These are phyloP conservation scores for Trigoniulus corallinus DNA, from an alignment of 1,140 invertebrate genomes.

Conservation along the genomic window DNA sequence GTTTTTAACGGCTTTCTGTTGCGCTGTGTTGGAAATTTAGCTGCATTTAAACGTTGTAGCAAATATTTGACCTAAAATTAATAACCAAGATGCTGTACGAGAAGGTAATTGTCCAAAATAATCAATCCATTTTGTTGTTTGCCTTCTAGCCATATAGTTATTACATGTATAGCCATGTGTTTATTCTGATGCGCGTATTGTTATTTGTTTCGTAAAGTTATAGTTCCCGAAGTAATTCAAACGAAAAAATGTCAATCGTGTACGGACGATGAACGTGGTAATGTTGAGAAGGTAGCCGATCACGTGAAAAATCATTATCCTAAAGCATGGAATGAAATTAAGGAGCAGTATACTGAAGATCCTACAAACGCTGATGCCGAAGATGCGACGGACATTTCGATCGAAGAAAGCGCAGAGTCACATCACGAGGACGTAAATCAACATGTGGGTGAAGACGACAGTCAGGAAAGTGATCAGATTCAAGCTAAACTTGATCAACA, in stretches of 20 bases:
- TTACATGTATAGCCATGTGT: too few relatives aligned
- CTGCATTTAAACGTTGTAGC: too few relatives aligned
- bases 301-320: conserved; percentile 4
- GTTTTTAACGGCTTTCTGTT: too few relatives aligned
- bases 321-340: not conserved
- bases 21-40: too few relatives aligned
- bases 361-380: not conserved
- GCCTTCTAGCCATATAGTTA: too few relatives aligned
- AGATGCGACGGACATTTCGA: not conserved
- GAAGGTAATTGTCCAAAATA: too few relatives aligned
- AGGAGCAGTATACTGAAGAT: too few relatives aligned
- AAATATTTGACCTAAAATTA: too few relatives aligned
- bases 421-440: not conserved
- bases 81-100: too few relatives aligned
- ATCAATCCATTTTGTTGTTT: too few relatives aligned
- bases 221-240: not conserved
- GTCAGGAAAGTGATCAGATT: not conserved
- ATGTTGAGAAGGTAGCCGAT: conserved; percentile 4
- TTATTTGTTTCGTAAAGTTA: too few relatives aligned
- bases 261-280: conserved; percentile 1
- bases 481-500: not conserved
- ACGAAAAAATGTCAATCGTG: not conserved
- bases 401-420: not conserved
- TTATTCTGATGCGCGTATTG: too few relatives aligned
- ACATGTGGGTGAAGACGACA: not conserved